phyloP scores from a whole-genome alignment of 2,797 vertebrate genomes.

The Pangasius djambal region DNA sequence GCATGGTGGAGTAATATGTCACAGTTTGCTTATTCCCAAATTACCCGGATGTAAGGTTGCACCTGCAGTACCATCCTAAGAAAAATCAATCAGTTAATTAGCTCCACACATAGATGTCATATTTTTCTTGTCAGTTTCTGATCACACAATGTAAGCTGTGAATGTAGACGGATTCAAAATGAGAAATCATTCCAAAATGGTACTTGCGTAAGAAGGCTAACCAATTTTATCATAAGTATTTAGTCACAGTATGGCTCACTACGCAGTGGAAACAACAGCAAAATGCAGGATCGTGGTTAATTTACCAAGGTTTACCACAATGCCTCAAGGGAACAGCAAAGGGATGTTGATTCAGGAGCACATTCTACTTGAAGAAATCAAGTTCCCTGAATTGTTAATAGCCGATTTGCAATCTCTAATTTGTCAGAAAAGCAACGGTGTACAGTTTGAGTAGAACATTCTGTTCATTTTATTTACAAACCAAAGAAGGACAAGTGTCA shows the following conservation, averaged over 20 bases:
- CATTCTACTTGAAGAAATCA: neutral
- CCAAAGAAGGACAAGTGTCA: neutral
- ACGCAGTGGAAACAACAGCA: neutral
- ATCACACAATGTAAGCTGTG: neutral
- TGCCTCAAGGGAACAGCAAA: constrained; percentile 16
- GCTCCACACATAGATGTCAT: neutral
- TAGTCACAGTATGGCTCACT: constrained; percentile 20
- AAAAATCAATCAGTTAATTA: neutral
- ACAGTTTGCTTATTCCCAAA: neutral
- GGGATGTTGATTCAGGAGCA: neutral
- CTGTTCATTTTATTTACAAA: neutral
- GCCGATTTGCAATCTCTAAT: neutral
- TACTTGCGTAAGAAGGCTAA: neutral
- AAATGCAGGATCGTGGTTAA: constrained; percentile 14
- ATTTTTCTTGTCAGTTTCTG: neutral
- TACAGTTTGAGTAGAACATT: neutral
- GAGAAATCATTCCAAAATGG: neutral
- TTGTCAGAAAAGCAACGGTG: neutral
- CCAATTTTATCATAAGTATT: neutral
- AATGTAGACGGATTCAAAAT: neutral
- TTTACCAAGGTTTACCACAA: neutral
- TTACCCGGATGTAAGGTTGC: neutral
- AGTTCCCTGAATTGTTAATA: neutral
- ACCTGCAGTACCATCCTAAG: neutral
- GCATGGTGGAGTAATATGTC: neutral